These are phyloP conservation scores for Chiloscyllium plagiosum DNA, from an alignment of 2,113 vertebrate species.

Conservation along the genomic window DNA sequence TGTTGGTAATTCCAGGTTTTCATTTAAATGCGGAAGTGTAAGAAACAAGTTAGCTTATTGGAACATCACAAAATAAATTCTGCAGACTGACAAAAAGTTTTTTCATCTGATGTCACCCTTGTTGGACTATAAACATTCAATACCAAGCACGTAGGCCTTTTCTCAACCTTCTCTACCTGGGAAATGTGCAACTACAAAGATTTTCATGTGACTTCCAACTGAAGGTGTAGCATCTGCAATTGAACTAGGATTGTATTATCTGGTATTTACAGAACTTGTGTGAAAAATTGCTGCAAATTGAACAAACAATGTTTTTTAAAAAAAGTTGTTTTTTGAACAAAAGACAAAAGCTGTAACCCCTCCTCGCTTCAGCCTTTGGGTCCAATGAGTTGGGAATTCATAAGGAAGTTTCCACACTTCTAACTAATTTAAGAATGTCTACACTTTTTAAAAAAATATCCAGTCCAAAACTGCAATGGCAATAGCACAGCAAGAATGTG, in stretches of 20 bases:
- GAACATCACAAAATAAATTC: background rate
- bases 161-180: background rate
- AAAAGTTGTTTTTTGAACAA: background rate
- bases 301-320: background rate
- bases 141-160: background rate
- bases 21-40: background rate
- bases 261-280: background rate
- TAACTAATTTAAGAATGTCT: background rate
- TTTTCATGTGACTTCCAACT: background rate
- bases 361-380: background rate
- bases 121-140: background rate
- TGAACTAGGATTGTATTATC: background rate
- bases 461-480: background rate
- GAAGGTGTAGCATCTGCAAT: background rate
- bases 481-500: no score
- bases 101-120: background rate
- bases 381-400: background rate
- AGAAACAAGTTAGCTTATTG: background rate
- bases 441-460: background rate
- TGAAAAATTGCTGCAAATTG: background rate
- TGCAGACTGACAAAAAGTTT: background rate
- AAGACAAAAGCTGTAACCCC: background rate
- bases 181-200: background rate
- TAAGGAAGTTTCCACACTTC: background rate
- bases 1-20: background rate